Conservation (phyloP, 2,113 vertebrate genomes). For the Takifugu flavidus region DNA sequence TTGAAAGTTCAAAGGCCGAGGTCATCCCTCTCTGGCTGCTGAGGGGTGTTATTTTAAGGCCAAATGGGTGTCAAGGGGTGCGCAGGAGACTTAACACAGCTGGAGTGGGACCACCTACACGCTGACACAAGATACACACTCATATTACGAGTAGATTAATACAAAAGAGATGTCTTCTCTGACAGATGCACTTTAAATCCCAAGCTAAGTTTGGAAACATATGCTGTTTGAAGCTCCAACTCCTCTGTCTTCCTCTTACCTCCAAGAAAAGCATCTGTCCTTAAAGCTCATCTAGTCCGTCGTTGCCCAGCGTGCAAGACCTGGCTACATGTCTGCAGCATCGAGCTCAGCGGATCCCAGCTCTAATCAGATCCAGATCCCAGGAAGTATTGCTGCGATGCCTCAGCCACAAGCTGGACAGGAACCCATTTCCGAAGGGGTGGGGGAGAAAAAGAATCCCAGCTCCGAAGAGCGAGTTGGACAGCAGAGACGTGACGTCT, state of each 20-base stretch:
- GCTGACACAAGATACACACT: conserved; percentile 1
- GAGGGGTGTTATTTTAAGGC: conserved; percentile 56
- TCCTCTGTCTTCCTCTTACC: conserved; percentile 56
- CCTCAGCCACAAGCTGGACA: too few relatives aligned
- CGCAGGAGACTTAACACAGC: conserved; percentile 43
- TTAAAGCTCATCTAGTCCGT: conserved; percentile 29
- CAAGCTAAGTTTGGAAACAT: not conserved
- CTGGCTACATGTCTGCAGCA: conserved; percentile 41
- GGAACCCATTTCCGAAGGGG: too few relatives aligned
- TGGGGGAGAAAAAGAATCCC: not conserved
- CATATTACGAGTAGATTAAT: not conserved
- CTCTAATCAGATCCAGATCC: conserved; percentile 54
- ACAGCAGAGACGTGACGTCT: conserved; percentile 42
- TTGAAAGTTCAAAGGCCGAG: conserved; percentile 52
- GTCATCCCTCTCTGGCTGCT: conserved; percentile 44
- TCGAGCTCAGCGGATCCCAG: conserved; percentile 18
- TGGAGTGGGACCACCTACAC: conserved; percentile 50
- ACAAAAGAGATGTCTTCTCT: not conserved
- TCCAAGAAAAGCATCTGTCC: conserved; percentile 62
- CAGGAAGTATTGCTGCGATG: conserved; percentile 20
- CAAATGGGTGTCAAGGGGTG: conserved; percentile 61
- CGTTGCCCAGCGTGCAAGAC: conserved; percentile 5
- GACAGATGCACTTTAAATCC: not conserved
- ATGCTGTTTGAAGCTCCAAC: not conserved
- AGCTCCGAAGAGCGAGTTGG: conserved; percentile 27